Percentiles rank a stretch among this genome's conserved stretches.
phyloP scores from a whole-genome alignment of 2,888 invertebrate genomes.

The Drosophila flavopinicola region DNA sequence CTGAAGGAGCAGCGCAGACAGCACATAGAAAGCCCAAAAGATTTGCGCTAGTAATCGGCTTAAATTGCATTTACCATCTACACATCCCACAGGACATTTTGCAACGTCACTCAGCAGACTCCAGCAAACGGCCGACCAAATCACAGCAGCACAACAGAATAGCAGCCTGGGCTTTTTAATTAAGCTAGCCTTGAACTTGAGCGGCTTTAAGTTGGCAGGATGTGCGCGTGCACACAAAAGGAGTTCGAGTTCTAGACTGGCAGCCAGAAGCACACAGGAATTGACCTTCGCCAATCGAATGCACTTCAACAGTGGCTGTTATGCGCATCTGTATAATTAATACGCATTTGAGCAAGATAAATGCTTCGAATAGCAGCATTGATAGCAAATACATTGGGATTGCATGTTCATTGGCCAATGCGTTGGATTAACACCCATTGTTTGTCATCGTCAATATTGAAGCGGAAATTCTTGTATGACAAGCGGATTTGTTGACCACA shows the following conservation, averaged over 20 bases:
- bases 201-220: not conserved
- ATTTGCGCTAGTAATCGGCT: slow-evolving; percentile 68
- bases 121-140: not conserved
- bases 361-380: slow-evolving; percentile 5
- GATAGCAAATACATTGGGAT: not conserved
- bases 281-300: slow-evolving; percentile 45
- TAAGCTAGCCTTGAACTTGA: slow-evolving; percentile 32
- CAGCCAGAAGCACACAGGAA: too few species aligned
- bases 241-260: not conserved
- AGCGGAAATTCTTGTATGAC: not conserved
- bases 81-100: slow-evolving; percentile 15
- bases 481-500: not conserved
- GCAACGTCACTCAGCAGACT: slow-evolving; percentile 3
- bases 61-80: slow-evolving; percentile 55
- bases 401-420: not conserved
- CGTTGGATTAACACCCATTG: not conserved
- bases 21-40: slow-evolving; percentile 16
- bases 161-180: slow-evolving; percentile 22
- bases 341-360: slow-evolving; percentile 43
- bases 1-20: too few species aligned
- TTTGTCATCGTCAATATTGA: not conserved
- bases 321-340: slow-evolving; percentile 47
- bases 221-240: not conserved
- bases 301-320: slow-evolving; percentile 42
- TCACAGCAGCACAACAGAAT: not conserved